phyloP scores from a whole-genome alignment of 2,113 vertebrate species.

The Okapia johnstoni region DNA sequence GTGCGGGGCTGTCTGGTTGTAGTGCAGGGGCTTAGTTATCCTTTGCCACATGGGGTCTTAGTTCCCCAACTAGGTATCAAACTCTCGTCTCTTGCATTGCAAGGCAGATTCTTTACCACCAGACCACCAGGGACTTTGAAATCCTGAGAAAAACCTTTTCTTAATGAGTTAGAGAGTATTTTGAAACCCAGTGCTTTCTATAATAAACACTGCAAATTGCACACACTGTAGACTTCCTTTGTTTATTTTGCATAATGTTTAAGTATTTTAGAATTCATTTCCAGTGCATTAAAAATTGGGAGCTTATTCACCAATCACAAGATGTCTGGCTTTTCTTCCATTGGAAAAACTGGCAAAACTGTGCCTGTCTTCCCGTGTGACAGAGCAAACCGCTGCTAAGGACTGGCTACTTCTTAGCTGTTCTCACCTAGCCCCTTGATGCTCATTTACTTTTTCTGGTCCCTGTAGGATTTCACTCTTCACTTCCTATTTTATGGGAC shows the following conservation, averaged over 20 bases:
- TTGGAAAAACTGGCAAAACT: background rate
- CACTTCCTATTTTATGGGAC: background rate
- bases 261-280: constrained; percentile 6
- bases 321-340: background rate
- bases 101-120: background rate
- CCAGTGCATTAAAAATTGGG: background rate
- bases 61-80: background rate
- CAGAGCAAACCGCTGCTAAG: background rate
- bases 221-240: background rate
- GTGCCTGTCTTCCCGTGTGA: accelerated
- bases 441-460: background rate
- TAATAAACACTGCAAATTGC: background rate
- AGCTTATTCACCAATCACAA: background rate
- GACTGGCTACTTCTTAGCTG: no score
- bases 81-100: background rate
- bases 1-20: background rate
- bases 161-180: background rate
- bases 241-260: background rate
- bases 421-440: background rate
- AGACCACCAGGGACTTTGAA: background rate
- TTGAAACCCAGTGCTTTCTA: background rate
- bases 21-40: background rate
- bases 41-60: background rate
- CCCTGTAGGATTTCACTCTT: background rate
- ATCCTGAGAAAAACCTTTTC: background rate